These are phyloP conservation scores for Rhynchophorus ferrugineus DNA, from an alignment of 1,140 invertebrate genomes.

Conservation along the genomic window DNA sequence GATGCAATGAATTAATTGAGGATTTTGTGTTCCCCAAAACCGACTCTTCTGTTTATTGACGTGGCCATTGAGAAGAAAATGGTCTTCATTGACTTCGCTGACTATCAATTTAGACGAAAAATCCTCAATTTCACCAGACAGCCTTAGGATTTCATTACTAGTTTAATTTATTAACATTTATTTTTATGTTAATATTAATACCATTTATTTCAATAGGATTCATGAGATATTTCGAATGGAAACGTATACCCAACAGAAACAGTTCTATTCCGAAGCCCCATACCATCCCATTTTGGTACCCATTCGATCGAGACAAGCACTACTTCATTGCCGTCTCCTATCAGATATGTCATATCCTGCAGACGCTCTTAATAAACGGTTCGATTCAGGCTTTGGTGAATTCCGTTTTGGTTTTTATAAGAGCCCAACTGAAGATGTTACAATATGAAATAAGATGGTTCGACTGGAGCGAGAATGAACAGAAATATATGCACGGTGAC, in stretches of 20 bases:
- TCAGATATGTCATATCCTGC: slow-evolving; percentile 1
- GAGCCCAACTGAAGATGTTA: slow-evolving; percentile 7
- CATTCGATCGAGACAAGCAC: slow-evolving; percentile 6
- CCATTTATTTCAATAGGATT: slow-evolving; percentile 1
- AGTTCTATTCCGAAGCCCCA: not conserved
- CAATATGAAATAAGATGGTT: slow-evolving; percentile 5
- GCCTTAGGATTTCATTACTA: too few relatives aligned
- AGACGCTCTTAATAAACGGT: slow-evolving; percentile 1
- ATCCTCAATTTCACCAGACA: too few relatives aligned
- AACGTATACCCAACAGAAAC: not conserved
- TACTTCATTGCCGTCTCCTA: slow-evolving; percentile 1
- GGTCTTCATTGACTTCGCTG: too few relatives aligned
- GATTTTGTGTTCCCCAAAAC: too few relatives aligned
- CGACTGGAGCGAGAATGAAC: not conserved
- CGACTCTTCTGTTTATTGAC: too few relatives aligned
- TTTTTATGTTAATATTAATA: too few relatives aligned
- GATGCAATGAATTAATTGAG: too few relatives aligned
- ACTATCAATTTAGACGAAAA: too few relatives aligned
- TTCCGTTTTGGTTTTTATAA: slow-evolving; percentile 9
- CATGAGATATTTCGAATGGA: slow-evolving; percentile 7
- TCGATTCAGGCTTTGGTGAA: slow-evolving; percentile 2
- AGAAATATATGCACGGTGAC: not conserved
- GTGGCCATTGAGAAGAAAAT: too few relatives aligned
- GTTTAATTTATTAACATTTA: too few relatives aligned
- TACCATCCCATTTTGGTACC: slow-evolving; percentile 8